Base-by-base conservation (phyloP, 2,113 vertebrate genomes). In the Centrocercus urophasianus region DNA sequence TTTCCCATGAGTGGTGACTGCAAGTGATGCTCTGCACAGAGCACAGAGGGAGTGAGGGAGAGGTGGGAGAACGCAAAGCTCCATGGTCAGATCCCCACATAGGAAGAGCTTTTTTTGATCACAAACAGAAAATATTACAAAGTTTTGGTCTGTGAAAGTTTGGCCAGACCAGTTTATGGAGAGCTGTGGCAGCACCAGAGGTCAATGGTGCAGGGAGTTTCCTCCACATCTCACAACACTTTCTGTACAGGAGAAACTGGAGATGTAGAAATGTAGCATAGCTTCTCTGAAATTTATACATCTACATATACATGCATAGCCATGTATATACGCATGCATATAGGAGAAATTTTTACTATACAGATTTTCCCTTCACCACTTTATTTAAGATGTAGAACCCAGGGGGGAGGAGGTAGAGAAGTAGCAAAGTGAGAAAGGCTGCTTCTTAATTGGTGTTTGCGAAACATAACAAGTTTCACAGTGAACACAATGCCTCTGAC, bases 161-260 rank as follows among this genome's bases (percentile, higher is more conserved):
- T 50, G 45, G 24, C 34, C 28, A 36, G n/a, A n/a, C 2, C 76
- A 74, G 42, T 6, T 4, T 50, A 65, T 34, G 3, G 8, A 70
- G 63, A 45, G 3, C 45, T 0, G 1, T 24, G 27, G 18, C 10
- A 43, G 9, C 70, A 78, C 3, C 54, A 60, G 32, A 0, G 0
- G 45, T 40, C 47, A 10, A 6, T 0, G 2, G 0, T 78, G 36
- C 52, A 56, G 34, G 50, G 10, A 70, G 1, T 1, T 13, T n/a
- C 27, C 6, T 6, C 1, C 30, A 15, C 1, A 0, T 12, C n/a
- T 20, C 22, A 8, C 59, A 47, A 7, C 0, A 2, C 12, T 52
- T 66, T 40, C 20, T 57, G 3, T 14, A 2, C 17, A 3, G 2
- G 28, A 87, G 36, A 28, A 27, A 69, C 8, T 3, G 13, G 10